A percentile compares a stretch with the other conserved stretches of the same genome.
Conservation (phyloP, 2,113 vertebrate genomes). For the Rhinolophus ferrumequinum region DNA sequence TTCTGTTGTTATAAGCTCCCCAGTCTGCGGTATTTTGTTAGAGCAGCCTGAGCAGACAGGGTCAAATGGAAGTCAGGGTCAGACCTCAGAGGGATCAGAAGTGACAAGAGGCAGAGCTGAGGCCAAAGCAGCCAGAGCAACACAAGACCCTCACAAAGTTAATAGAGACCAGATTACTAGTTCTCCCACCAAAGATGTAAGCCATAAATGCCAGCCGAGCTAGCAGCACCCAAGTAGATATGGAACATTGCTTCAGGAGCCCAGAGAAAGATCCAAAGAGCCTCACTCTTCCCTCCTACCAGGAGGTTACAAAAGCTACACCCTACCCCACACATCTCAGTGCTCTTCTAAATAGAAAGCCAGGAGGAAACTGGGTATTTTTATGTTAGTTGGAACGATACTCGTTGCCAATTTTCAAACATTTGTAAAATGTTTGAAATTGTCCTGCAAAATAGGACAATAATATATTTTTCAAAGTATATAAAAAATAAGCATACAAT, state of each 20-base stretch:
- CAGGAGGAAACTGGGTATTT: neutral
- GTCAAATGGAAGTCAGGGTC: neutral
- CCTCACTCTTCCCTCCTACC: neutral
- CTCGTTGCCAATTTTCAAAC: conserved; percentile 33
- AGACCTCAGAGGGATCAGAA: neutral
- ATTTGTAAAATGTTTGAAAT: too few species aligned
- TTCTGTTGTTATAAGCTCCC: neutral
- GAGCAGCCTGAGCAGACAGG: neutral
- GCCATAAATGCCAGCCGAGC: neutral
- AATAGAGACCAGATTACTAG: neutral
- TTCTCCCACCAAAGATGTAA: neutral
- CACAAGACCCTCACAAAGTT: neutral
- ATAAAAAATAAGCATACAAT: conserved; percentile 1
- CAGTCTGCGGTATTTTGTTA: neutral
- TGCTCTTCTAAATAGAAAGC: neutral
- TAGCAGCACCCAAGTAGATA: neutral
- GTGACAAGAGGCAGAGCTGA: neutral
- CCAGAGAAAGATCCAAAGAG: neutral
- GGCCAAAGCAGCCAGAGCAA: neutral
- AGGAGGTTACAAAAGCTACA: neutral
- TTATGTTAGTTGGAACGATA: neutral
- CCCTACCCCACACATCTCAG: neutral
- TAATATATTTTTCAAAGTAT: neutral
- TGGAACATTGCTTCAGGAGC: neutral
- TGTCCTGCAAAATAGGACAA: neutral